A percentile compares a stretch with the other conserved stretches of the same genome.
Evolutionary conservation across 2,113 vertebrate genomes (phyloP).

Genomic region (Arenaria interpres): DNA sequence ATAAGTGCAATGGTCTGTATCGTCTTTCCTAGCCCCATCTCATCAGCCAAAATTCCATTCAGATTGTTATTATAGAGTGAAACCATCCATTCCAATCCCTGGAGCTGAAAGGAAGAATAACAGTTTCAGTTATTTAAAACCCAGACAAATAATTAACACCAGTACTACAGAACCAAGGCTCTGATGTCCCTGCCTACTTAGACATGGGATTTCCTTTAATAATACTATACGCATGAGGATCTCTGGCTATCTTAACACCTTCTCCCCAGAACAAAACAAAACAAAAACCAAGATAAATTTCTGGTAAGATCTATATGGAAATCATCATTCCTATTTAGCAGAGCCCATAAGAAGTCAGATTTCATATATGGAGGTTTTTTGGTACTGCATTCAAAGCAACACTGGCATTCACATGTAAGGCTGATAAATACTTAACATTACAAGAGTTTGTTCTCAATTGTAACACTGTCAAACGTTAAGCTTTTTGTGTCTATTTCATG

Average conservation of each 20-base stretch:
- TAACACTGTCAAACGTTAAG: neutral
- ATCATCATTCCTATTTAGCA: neutral
- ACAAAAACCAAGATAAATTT: neutral
- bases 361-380: neutral
- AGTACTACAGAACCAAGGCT: constrained; percentile 19
- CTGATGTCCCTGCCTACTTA: neutral
- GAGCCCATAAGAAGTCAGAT: neutral
- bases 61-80: constrained; percentile 98
- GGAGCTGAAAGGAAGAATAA: constrained; percentile 75
- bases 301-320: neutral
- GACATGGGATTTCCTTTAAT: neutral
- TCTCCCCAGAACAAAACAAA: neutral
- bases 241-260: neutral
- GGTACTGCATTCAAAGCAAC: neutral
- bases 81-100: constrained; percentile 99
- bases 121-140: no score
- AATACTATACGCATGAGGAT: neutral
- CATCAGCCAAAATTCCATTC: constrained; percentile 96
- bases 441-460: neutral
- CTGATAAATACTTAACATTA: neutral
- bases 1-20: constrained; percentile 98
- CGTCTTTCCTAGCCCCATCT: constrained; percentile 98
- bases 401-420: neutral
- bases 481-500: neutral
- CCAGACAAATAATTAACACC: constrained; percentile 46